A percentile compares a stretch with the other conserved stretches of the same genome.
Evolutionary conservation across 2,113 vertebrate species (phyloP).

Genomic region (Rhizomys pruinosus): DNA sequence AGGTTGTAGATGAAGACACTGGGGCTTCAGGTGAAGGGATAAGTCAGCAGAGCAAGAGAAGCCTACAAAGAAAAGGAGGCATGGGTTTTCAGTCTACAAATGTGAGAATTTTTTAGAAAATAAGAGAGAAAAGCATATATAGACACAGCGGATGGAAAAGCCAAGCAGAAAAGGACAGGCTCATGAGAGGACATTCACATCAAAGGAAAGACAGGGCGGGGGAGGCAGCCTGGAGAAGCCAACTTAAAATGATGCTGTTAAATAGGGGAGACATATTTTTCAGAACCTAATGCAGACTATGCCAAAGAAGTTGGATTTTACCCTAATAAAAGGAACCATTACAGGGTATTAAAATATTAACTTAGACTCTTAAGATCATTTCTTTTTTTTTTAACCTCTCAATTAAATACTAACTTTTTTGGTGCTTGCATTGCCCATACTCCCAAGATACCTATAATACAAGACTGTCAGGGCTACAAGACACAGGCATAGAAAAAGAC

Average conservation of each 20-base stretch:
- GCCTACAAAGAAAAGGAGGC: not conserved
- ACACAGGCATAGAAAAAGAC: not conserved
- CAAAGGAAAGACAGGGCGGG: not conserved
- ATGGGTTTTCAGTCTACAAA: not conserved
- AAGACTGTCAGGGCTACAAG: not conserved
- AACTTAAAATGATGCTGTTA: not conserved
- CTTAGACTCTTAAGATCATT: constrained; percentile 27
- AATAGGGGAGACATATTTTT: not conserved
- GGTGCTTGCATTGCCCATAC: not conserved
- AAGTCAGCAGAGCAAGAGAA: not conserved
- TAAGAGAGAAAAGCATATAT: not conserved
- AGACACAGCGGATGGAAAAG: not conserved
- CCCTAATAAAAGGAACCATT: constrained; percentile 18
- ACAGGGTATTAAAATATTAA: constrained; percentile 42
- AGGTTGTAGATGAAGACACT: not conserved
- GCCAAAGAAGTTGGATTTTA: constrained; percentile 28
- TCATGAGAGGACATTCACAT: not conserved
- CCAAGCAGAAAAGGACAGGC: not conserved
- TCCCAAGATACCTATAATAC: not conserved
- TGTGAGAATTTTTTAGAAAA: not conserved
- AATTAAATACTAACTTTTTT: not conserved
- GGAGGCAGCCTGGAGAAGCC: not conserved
- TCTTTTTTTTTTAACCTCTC: not conserved
- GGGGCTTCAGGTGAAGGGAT: not conserved
- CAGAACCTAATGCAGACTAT: not conserved